Percentiles rank a stretch among this genome's conserved stretches.
phyloP scores from a whole-genome alignment of 2,113 vertebrate species.

The Amia ocellicauda region DNA sequence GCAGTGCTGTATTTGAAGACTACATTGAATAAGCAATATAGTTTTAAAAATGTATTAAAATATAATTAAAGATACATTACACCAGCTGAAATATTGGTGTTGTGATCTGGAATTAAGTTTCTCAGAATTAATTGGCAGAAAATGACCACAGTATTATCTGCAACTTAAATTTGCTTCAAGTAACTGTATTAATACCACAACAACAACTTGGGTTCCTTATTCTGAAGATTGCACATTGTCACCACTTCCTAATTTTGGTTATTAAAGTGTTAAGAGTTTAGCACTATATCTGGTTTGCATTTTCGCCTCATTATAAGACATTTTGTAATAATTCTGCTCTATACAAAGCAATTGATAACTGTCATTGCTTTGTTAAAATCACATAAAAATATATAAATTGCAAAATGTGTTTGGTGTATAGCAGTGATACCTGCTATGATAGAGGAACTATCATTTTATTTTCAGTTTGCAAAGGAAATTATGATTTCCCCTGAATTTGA shows the following conservation, averaged over 20 bases:
- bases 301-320: too few relatives aligned
- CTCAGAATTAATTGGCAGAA: constrained; percentile 71
- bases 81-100: too few relatives aligned
- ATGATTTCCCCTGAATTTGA: constrained; percentile 3
- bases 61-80: not conserved
- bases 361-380: too few relatives aligned
- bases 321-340: too few relatives aligned
- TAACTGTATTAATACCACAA: constrained; percentile 89
- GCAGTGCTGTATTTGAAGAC: not conserved
- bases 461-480: constrained; percentile 9
- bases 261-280: constrained; percentile 56
- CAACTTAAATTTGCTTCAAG: constrained; percentile 83
- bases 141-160: constrained; percentile 72
- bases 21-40: constrained; percentile 14
- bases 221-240: constrained; percentile 84
- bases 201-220: constrained; percentile 75
- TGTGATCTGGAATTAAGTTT: constrained; percentile 39
- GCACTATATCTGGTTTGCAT: constrained; percentile 44
- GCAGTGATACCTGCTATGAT: not conserved
- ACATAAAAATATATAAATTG: too few relatives aligned
- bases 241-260: constrained; percentile 87
- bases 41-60: not conserved
- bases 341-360: too few relatives aligned
- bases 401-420: too few relatives aligned
- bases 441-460: not conserved